Base-by-base conservation (phyloP, 1,140 invertebrate species). In the Kradibia gibbosae region DNA sequence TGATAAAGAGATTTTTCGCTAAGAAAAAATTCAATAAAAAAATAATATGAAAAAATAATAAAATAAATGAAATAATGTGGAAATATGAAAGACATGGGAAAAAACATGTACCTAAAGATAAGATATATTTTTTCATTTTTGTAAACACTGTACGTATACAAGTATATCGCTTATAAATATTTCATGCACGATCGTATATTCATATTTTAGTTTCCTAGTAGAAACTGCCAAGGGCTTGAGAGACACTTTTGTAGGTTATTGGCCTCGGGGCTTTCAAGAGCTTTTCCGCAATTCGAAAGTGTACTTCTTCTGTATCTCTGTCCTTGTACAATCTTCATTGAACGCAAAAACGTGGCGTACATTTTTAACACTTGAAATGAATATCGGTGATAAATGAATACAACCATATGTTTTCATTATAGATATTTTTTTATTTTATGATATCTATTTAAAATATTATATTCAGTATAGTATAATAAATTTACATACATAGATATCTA, bases 111-210 rank as follows among this genome's bases (percentile, higher is more conserved):
- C 13, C 0, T 36, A 65, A 20, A 3, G 17, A 39, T 2, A 15
- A 39, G 0, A n/a, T 1, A 39, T 4, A 67, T 39, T 8, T 67
- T 39, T 67, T 39, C 34, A 67, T n/a, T 0, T 39, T 67, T 36
- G 17, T 39, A 17, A 3, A 1, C 7, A 13, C 22, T 65, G 7
- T 11, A 1, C 17, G 22, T 2, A 67, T 67, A n/a, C 15, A 36
- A 5, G 34, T 34, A 28, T 53, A 53, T 65, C 8, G 34, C 28
- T 77, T 48, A 77, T 65, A 67, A 77, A 77, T 60, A 48, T 77
- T 70, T 78, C 45, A 53, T 13, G 10, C 31, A 70, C 76, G 62
- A 70, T 31, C 31, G 1, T 39, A n/a, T 10, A 31, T 70, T 28
- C 13, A 34, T 50, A 39, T 70, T 70, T 31, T 8, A 62, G n/a